A percentile compares a stretch with the other conserved stretches of the same genome.
Conservation (phyloP, 2,888 invertebrate genomes). For the Clostera curtula region DNA sequence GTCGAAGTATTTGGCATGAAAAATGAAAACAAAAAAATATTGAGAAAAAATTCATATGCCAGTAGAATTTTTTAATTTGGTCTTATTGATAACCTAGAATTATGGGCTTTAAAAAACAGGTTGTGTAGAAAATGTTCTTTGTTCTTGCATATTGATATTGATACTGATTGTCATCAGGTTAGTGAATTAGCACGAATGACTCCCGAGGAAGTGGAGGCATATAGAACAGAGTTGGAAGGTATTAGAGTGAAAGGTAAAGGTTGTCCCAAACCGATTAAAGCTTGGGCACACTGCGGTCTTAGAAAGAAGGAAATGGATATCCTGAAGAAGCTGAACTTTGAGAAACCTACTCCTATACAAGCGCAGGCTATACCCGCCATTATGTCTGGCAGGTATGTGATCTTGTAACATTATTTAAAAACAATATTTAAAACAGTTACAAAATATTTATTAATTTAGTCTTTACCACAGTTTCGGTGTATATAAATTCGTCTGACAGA, state of each 20-base stretch:
- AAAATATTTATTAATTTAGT: too few relatives aligned
- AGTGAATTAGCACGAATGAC: constrained; percentile 96
- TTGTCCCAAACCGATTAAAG: constrained; percentile 95
- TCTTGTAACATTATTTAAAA: neutral
- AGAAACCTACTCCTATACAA: constrained; percentile 99
- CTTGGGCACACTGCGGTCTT: constrained; percentile 99
- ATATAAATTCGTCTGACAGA: too few relatives aligned
- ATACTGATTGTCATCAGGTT: constrained; percentile 74
- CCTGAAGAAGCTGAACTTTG: constrained; percentile 91
- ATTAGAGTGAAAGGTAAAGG: constrained; percentile 97
- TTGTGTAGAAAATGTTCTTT: too few relatives aligned
- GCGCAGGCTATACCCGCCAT: constrained; percentile 97
- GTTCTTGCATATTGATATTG: too few relatives aligned
- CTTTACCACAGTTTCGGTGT: too few relatives aligned
- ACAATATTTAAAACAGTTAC: too few relatives aligned
- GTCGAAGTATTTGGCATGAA: too few relatives aligned
- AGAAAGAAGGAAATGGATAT: constrained; percentile 96
- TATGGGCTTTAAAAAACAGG: neutral
- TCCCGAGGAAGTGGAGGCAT: constrained; percentile 87
- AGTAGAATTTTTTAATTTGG: too few relatives aligned
- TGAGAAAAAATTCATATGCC: too few relatives aligned
- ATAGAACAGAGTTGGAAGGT: constrained; percentile 93
- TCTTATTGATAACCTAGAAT: too few relatives aligned
- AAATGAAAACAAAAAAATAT: too few relatives aligned
- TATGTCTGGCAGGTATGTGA: constrained; percentile 87